phyloP scores from a whole-genome alignment of 2,797 vertebrate genomes.

The Argyrosomus regius region DNA sequence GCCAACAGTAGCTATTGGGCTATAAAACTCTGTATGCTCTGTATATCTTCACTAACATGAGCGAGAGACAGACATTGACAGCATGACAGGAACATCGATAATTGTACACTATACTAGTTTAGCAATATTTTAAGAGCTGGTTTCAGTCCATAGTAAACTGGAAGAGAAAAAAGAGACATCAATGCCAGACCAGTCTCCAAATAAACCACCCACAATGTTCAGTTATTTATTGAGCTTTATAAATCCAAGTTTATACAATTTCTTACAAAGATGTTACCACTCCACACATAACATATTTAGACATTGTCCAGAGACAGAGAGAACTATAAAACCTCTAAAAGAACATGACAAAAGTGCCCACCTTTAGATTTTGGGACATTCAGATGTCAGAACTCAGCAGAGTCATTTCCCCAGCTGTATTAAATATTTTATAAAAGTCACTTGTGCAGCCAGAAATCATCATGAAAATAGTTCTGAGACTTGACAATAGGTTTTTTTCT shows the following conservation, averaged over 20 bases:
- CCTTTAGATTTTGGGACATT: slow-evolving; percentile 30
- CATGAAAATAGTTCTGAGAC: slow-evolving; percentile 52
- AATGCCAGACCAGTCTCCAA: slow-evolving; percentile 5
- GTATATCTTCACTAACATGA: background rate
- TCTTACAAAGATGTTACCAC: slow-evolving; percentile 8
- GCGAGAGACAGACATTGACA: background rate
- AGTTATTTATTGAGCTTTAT: slow-evolving; percentile 29
- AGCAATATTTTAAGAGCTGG: background rate
- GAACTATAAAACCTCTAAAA: slow-evolving; percentile 1
- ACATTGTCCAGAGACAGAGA: slow-evolving; percentile 9
- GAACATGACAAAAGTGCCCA: slow-evolving; percentile 14
- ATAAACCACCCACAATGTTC: slow-evolving; percentile 16
- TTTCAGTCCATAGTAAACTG: background rate
- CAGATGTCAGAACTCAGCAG: slow-evolving; percentile 15
- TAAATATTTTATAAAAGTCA: slow-evolving; percentile 53
- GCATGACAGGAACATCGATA: background rate
- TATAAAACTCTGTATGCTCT: background rate
- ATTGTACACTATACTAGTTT: background rate
- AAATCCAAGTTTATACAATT: slow-evolving; percentile 30
- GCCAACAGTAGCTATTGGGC: background rate
- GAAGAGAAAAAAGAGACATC: slow-evolving; percentile 15
- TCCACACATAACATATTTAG: background rate
- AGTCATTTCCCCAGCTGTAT: slow-evolving; percentile 31
- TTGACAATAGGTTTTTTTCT: slow-evolving; percentile 35
- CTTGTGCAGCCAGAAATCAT: slow-evolving; percentile 46